These are phyloP conservation scores for Lemur catta DNA, from an alignment of 2,797 vertebrate species.

Conservation along the genomic window DNA sequence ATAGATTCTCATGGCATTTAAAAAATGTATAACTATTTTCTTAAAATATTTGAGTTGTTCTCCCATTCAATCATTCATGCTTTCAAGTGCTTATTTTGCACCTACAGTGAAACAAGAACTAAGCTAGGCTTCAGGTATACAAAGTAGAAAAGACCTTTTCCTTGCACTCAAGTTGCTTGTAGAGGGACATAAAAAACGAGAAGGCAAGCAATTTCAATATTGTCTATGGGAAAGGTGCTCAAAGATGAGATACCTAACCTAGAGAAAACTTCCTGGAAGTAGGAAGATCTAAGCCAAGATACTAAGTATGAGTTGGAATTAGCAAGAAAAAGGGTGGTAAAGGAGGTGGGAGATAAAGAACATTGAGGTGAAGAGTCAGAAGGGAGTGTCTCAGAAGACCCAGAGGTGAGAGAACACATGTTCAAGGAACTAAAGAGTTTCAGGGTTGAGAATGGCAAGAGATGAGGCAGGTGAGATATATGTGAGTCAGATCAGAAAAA, in stretches of 20 bases:
- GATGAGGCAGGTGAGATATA: not conserved
- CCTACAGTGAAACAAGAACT: not conserved
- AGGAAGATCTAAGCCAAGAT: not conserved
- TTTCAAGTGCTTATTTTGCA: not conserved
- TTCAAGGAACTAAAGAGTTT: not conserved
- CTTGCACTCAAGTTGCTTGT: not conserved
- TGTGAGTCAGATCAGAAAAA: not conserved
- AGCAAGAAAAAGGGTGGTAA: not conserved
- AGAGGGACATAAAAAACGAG: not conserved
- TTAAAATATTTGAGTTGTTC: not conserved
- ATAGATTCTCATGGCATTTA: not conserved
- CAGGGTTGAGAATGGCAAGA: not conserved
- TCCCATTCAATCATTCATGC: not conserved
- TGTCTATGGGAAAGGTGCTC: not conserved
- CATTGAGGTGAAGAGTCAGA: not conserved
- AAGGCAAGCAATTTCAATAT: not conserved
- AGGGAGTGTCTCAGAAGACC: not conserved
- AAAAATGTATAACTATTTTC: not conserved
- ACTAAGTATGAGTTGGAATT: not conserved
- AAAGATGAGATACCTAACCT: not conserved
- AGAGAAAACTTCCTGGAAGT: not conserved
- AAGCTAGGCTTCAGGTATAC: not conserved
- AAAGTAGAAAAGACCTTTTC: not conserved
- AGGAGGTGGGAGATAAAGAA: not conserved
- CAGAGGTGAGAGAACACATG: not conserved